Percentiles rank a stretch among this genome's conserved stretches.
Conservation (phyloP, 1,140 invertebrate species). For the Lordiphosa mommai region DNA sequence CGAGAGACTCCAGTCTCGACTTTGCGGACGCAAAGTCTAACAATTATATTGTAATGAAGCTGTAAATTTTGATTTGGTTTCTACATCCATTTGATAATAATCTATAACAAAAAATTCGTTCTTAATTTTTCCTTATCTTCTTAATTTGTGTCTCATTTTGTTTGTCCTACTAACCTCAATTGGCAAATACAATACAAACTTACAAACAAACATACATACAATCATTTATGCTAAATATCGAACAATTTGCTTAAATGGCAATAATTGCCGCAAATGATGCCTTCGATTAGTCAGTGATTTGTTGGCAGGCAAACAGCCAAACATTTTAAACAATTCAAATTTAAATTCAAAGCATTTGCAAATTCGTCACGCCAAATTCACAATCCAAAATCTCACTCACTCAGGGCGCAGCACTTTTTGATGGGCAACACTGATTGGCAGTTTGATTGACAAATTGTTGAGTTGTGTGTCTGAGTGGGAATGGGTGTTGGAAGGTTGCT, state of each 20-base stretch:
- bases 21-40: too few relatives aligned
- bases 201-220: not conserved
- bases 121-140: too few relatives aligned
- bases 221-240: not conserved
- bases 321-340: constrained; percentile 1
- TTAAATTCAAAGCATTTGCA: constrained; percentile 30
- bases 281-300: constrained; percentile 29
- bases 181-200: not conserved
- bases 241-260: constrained; percentile 20
- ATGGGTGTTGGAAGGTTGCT: constrained; percentile 27
- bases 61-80: too few relatives aligned
- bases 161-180: too few relatives aligned
- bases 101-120: too few relatives aligned
- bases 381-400: constrained; percentile 3
- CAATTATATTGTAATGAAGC: too few relatives aligned
- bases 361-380: constrained; percentile 33
- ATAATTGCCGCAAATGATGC: constrained; percentile 31
- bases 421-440: constrained; percentile 53
- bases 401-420: constrained; percentile 9
- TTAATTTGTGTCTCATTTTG: too few relatives aligned
- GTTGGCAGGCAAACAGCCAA: too few relatives aligned
- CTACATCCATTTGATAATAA: too few relatives aligned
- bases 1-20: too few relatives aligned
- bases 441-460: constrained; percentile 62
- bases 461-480: constrained; percentile 15